Base-by-base conservation (phyloP, 2,888 invertebrate genomes). In the Idaea straminata region DNA sequence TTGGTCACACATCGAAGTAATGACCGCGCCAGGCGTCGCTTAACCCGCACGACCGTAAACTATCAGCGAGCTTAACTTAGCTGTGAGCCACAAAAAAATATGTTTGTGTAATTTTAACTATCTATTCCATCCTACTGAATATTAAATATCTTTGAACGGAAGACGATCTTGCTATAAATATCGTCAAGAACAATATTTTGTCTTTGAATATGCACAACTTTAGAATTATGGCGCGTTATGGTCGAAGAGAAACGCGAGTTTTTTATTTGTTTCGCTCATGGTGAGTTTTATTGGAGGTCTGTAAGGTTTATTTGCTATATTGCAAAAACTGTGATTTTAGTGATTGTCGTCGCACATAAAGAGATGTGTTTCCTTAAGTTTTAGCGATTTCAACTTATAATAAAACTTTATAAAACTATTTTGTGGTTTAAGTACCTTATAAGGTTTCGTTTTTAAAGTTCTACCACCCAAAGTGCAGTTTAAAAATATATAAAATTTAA, bases 201-300 rank as follows among this genome's bases (percentile, higher is more conserved):
- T 67, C 67, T 72, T 72, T 71, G 74, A 74, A 74, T 74, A 74
- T 74, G 74, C 73, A 72, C 66, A 62, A 64, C 68, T 62, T 64
- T 58, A 67, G 67, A 70, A 67, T 64, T 61, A 68, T 59, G 38
- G 66, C 65, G 64, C 16, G 59, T 59, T 15, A 16, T 15, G 59
- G 59, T 59, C 15, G 16, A 16, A 15, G 58, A 15, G 58, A 16
- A 15, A 16, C 7, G 58, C 34, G 59, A 59, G 6, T 59, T 59
- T 59, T 59, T 59, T 59, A 15, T 47, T 15, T 59, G 16, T 59
- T 59, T 59, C 34, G 59, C 34, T 58, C 34, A 34, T 59, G 34
- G 59, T 25, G 16, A 58, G 59, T 59, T 59, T 16, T 16, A 58
- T 16, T 59, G 34, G 5, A 25, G 59, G 10, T 47, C 13, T 47